Conservation (phyloP, 2,888 invertebrate species). For the Dicyrtoma fusca region DNA sequence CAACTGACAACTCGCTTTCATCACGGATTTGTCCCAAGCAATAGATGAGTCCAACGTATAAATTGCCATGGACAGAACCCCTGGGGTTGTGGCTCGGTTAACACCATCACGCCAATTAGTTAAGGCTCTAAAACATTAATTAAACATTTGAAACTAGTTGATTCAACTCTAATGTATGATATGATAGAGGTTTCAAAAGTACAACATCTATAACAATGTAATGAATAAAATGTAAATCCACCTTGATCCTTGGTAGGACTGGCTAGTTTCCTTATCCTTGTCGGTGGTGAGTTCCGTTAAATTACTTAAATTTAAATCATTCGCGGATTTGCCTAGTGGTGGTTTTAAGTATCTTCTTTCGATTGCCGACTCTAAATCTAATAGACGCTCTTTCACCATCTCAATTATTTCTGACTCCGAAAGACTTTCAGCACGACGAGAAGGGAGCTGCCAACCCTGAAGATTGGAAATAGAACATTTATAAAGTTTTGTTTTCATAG, state of each 20-base stretch:
- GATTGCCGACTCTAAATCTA: conserved; percentile 84
- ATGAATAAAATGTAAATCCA: neutral
- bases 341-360: conserved; percentile 92
- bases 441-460: conserved; percentile 42
- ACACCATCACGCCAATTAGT: conserved; percentile 85
- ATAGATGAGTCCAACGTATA: conserved; percentile 88
- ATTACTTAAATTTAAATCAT: conserved; percentile 48
- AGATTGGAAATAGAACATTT: too few species aligned
- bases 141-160: conserved; percentile 4
- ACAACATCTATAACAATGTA: neutral
- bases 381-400: conserved; percentile 72
- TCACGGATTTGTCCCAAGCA: conserved; percentile 97
- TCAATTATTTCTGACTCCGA: conserved; percentile 59
- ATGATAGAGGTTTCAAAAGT: neutral
- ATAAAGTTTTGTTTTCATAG: neutral
- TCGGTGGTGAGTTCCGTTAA: conserved; percentile 26
- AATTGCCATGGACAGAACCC: conserved; percentile 87
- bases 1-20: conserved; percentile 98
- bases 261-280: conserved; percentile 16
- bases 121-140: conserved; percentile 55
- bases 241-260: conserved; percentile 39
- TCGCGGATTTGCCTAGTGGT: conserved; percentile 69
- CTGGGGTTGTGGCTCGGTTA: conserved; percentile 78
- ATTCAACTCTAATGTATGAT: neutral
- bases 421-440: conserved; percentile 29